Conservation (phyloP, 2,888 invertebrate species). For the Hirudinaria manillensis region DNA sequence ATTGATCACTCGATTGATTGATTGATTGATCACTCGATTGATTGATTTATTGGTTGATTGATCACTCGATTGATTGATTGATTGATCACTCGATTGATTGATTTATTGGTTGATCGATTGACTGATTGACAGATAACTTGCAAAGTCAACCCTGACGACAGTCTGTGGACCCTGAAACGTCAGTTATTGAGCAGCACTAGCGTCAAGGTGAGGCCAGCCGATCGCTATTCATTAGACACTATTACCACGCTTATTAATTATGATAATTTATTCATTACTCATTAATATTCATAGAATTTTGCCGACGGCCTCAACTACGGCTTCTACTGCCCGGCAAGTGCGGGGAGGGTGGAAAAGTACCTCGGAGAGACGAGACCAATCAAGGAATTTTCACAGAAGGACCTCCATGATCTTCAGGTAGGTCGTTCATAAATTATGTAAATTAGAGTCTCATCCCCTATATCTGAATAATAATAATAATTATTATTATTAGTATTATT, state of each 20-base stretch:
- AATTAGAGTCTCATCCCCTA: not conserved
- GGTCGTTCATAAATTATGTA: not conserved
- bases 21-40: not conserved
- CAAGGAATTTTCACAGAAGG: conserved; percentile 9
- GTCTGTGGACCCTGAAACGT: conserved; percentile 22
- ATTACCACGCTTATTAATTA: not conserved
- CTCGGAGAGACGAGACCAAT: conserved; percentile 19
- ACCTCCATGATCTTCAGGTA: conserved; percentile 14
- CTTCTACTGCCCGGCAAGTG: conserved; percentile 17
- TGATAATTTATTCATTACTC: not conserved
- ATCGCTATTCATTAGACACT: not conserved
- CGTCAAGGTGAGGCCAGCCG: not conserved
- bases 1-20: not conserved
- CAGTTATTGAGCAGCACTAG: conserved; percentile 4
- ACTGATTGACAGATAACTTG: conserved; percentile 21
- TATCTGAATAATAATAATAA: not conserved
- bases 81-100: not conserved
- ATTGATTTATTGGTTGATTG: not conserved
- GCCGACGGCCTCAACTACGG: conserved; percentile 28
- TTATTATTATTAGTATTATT: no score
- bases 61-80: not conserved
- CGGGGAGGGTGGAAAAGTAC: conserved; percentile 19
- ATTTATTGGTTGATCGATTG: not conserved
- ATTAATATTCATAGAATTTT: conserved; percentile 16
- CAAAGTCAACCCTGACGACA: conserved; percentile 16